Base-by-base conservation (phyloP, 1,140 invertebrate species). In the Leptinotarsa defecta region DNA sequence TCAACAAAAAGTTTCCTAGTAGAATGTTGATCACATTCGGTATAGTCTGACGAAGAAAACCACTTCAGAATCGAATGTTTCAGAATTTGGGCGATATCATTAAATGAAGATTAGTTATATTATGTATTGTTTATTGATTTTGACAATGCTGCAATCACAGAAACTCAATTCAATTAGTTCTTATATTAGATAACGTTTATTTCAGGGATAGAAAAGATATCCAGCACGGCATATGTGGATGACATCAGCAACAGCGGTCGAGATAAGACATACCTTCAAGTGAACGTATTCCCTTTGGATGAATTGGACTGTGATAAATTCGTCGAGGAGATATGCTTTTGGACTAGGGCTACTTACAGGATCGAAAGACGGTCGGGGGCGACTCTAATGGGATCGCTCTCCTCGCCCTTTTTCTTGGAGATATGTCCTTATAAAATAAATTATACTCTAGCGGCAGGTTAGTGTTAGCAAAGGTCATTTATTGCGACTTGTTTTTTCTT, bases 281-380 rank as follows among this genome's bases (percentile, higher is more conserved):
- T 81, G 67, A 74, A 79, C 34, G 67, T 82, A 13, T 62, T 71
- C 8, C 76, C 71, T 52, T 68, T 73, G 15, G 68, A 75, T 27
- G 22, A 49, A 48, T 65, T 77, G 24, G 80, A 81, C 61, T 83
- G 82, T 70, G 81, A 82, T 73, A 67, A 77, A 48, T 74, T 81
- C 52, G 68, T 74, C 15, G 73, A 78, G 8, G 78, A 83, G 68
- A 78, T 83, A 63, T 83, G 82, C 74, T 83, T 79, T 73, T 83
- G 82, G 82, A 72, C 77, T 62, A 64, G 76, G 13, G 80, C 71
- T 19, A 75, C 63, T 15, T 83, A 83, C 70, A 74, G 74, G 48
- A 71, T 83, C 61, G 77, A 71, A 24, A 81, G 81, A 61, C 81
- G 79, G 67, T 67, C 74, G 43, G 68, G 74, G 52, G 68, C 80